Conservation (phyloP, 2,888 invertebrate genomes). For the Eustalomyia histrio region DNA sequence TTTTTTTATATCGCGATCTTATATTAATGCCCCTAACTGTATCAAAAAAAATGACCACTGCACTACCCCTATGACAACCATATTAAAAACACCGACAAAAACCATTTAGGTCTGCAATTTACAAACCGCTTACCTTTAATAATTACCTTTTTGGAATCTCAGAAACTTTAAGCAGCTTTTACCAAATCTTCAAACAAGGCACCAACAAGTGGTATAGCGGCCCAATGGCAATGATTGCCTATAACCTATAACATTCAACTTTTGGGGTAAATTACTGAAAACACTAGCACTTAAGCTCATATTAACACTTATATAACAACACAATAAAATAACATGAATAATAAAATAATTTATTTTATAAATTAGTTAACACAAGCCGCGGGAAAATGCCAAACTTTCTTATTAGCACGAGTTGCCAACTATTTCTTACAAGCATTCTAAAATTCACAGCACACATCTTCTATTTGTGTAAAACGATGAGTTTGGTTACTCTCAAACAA, state of each 20-base stretch:
- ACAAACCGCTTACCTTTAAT: conserved; percentile 80
- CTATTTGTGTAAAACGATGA: neutral
- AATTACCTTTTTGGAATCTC: conserved; percentile 89
- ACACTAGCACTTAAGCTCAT: conserved; percentile 73
- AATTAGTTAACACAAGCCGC: conserved; percentile 18
- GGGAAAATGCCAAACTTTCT: conserved; percentile 23
- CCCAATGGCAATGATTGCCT: conserved; percentile 86
- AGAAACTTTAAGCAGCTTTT: conserved; percentile 92
- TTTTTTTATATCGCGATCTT: too few relatives aligned
- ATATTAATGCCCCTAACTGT: conserved; percentile 38
- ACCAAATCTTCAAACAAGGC: conserved; percentile 89
- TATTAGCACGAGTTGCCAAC: neutral
- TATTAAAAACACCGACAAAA: conserved; percentile 23
- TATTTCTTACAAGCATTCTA: neutral
- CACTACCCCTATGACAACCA: conserved; percentile 49
- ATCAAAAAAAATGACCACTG: conserved; percentile 38
- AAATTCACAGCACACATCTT: neutral
- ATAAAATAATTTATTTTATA: conserved; percentile 7
- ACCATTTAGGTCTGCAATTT: neutral
- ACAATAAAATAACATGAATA: conserved; percentile 11
- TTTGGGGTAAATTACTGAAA: conserved; percentile 81
- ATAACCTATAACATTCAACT: conserved; percentile 91
- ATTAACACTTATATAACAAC: conserved; percentile 20
- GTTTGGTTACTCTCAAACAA: too few relatives aligned
- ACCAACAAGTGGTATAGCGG: conserved; percentile 89